These are phyloP conservation scores for Turritopsis rubra DNA, from an alignment of 30 jellyfish, hydroid and myxozoan species.

Conservation along the genomic window DNA sequence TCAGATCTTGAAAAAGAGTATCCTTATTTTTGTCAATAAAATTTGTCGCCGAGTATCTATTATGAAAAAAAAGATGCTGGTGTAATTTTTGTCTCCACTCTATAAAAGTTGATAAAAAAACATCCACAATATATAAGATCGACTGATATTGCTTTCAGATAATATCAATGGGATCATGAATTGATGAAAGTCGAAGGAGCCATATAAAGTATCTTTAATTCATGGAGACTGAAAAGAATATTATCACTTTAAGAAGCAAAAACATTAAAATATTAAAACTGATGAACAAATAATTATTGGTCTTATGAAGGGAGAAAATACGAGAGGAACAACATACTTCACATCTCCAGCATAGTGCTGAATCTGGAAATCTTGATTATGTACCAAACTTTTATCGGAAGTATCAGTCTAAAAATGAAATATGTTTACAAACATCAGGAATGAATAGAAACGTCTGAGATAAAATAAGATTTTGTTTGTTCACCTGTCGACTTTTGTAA, in stretches of 20 bases:
- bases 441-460: not conserved
- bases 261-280: too few species aligned
- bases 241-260: too few species aligned
- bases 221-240: too few species aligned
- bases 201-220: too few species aligned
- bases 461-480: not conserved
- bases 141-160: too few species aligned
- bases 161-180: too few species aligned
- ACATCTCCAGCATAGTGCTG: slow-evolving; percentile 94
- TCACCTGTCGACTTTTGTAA: slow-evolving; percentile 83
- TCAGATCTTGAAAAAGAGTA: slow-evolving; percentile 71
- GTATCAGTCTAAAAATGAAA: slow-evolving; percentile 57
- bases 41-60: slow-evolving; percentile 64
- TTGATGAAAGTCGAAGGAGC: too few species aligned
- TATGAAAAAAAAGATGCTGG: not conserved
- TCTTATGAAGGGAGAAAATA: too few species aligned
- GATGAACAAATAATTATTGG: too few species aligned
- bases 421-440: not conserved
- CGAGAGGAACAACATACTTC: slow-evolving; percentile 76
- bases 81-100: not conserved
- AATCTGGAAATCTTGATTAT: slow-evolving; percentile 74
- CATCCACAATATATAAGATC: too few species aligned
- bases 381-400: slow-evolving; percentile 66
- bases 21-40: slow-evolving; percentile 85
- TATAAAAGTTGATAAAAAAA: too few species aligned